These are phyloP conservation scores for Neoitamus cyanurus DNA, from an alignment of 2,888 invertebrate genomes.

Conservation along the genomic window DNA sequence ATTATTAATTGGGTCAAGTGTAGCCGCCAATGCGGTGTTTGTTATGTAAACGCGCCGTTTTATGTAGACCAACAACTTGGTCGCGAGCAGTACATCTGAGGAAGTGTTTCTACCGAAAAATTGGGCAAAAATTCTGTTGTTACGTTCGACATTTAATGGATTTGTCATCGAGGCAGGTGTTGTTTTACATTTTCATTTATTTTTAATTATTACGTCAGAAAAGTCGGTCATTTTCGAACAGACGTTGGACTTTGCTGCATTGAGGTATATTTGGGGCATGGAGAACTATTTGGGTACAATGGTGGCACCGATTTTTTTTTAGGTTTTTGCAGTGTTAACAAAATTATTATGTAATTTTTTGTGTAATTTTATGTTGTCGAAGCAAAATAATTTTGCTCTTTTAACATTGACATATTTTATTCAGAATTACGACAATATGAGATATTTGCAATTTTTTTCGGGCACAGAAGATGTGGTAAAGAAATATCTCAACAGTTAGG, in stretches of 20 bases:
- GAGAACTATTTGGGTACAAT: background rate
- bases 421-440: background rate
- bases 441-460: no score
- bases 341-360: background rate
- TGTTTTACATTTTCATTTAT: background rate
- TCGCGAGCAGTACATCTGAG: background rate
- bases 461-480: no score
- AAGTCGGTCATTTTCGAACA: background rate
- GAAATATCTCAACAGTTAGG: no score
- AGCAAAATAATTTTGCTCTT: no score
- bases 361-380: background rate
- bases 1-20: conserved; percentile 24
- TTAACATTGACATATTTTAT: background rate
- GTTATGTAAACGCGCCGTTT: conserved; percentile 1
- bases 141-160: background rate
- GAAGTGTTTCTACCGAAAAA: background rate
- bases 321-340: background rate
- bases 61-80: conserved; percentile 3
- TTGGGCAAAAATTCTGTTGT: background rate
- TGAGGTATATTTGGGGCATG: background rate
- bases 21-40: conserved; percentile 7
- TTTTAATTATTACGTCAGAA: background rate
- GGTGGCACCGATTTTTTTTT: background rate
- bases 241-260: background rate
- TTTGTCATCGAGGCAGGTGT: conserved; percentile 1